A percentile compares a stretch with the other conserved stretches of the same genome.
Evolutionary conservation across 2,888 invertebrate species (phyloP).

Genomic region (Tetropium fuscum): DNA sequence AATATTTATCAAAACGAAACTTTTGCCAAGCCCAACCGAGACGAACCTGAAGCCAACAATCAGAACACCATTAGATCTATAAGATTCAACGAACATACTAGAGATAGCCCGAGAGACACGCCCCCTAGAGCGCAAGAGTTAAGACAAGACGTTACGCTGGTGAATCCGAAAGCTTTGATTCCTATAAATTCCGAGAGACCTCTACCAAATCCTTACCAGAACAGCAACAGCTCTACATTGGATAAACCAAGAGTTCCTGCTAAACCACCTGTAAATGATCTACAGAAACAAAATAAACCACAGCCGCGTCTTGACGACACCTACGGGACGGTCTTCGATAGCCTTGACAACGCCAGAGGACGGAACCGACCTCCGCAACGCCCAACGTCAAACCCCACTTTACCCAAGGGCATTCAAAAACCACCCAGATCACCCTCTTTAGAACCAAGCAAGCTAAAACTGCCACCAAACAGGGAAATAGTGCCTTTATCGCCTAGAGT

Average conservation of each 20-base stretch:
- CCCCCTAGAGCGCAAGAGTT: slow-evolving; percentile 59
- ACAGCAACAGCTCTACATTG: slow-evolving; percentile 21
- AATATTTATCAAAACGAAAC: slow-evolving; percentile 50
- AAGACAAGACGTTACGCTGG: slow-evolving; percentile 57
- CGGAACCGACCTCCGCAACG: slow-evolving; percentile 27
- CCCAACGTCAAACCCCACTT: slow-evolving; percentile 1
- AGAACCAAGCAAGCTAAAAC: slow-evolving; percentile 59
- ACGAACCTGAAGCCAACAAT: slow-evolving; percentile 30
- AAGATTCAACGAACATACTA: slow-evolving; percentile 25
- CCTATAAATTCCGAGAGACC: slow-evolving; percentile 62
- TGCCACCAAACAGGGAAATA: slow-evolving; percentile 61
- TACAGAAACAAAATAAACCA: slow-evolving; percentile 31
- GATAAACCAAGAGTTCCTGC: slow-evolving; percentile 29
- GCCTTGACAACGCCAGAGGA: slow-evolving; percentile 39
- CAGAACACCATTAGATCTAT: slow-evolving; percentile 25
- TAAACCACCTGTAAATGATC: slow-evolving; percentile 32
- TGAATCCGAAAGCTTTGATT: slow-evolving; percentile 63
- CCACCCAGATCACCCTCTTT: slow-evolving; percentile 57
- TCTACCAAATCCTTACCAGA: slow-evolving; percentile 61
- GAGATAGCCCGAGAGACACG: slow-evolving; percentile 47
- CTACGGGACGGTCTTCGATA: slow-evolving; percentile 61
- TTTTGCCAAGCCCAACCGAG: slow-evolving; percentile 5
- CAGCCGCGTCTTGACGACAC: slow-evolving; percentile 51
- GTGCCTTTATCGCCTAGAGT: slow-evolving; percentile 60
- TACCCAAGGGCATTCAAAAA: slow-evolving; percentile 25